Base-by-base conservation (phyloP, 1,140 invertebrate genomes). In the Drosophila micromelanica region DNA sequence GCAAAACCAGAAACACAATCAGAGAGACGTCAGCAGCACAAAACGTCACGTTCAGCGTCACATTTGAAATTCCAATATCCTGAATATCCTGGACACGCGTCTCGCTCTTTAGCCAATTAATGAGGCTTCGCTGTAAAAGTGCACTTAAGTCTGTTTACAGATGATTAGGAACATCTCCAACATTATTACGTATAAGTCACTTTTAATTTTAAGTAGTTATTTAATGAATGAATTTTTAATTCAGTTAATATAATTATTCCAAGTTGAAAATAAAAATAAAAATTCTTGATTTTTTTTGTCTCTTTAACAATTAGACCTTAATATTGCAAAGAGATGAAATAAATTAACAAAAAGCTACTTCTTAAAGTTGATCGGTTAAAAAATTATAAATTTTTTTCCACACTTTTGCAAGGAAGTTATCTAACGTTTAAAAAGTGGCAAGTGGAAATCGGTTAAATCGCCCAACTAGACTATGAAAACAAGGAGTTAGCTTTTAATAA, bases 11-110 rank as follows among this genome's bases (percentile, higher is more conserved):
- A 35, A 15, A 65, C 59, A 64, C 61, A 42, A 78, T 59, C 62
- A 72, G 62, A 27, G 67, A 62, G 46, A 64, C 32, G 43, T 49
- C 48, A 59, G 51, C 27, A 63, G 40, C 51, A 73, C 38, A 68
- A 40, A 57, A 65, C 55, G 56, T 71, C 70, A 77, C 64, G 75
- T 74, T 59, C 70, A 43, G 64, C 49, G 65, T 82, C 75, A 68
- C 57, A 73, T 72, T 72, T 54, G 69, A 74, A 63, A 71, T 86
- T 74, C 65, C 45, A 74, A 77, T 74, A 56, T 76, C 64, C 63
- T 72, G 40, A 62, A 65, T 64, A 60, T 70, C 48, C 61, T 73
- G 46, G 63, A 59, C 64, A 63, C 46, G 15, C 42, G 12, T 35
- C 30, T 56, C 38, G 43, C 11, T 20, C 52, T 40, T 72, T 72